phyloP scores from a whole-genome alignment of 37 sponge, comb jelly and placozoan genomes.

The Crambe crambe region DNA sequence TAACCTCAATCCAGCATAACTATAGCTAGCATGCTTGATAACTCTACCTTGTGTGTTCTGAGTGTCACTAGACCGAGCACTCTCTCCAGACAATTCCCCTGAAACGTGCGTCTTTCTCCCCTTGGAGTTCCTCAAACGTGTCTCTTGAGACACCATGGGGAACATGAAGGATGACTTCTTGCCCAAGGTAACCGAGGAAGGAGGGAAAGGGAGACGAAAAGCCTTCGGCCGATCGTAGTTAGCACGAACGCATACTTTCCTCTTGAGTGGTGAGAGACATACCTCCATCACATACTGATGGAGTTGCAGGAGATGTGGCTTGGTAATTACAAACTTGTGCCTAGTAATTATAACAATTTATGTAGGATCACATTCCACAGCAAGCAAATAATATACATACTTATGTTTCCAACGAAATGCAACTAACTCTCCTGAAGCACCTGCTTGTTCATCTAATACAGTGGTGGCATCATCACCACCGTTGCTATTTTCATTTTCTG shows the following conservation, averaged over 20 bases:
- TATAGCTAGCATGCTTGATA: too few relatives aligned
- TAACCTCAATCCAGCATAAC: too few relatives aligned
- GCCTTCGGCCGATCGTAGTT: constrained; percentile 85
- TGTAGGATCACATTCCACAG: not conserved
- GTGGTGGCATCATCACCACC: not conserved
- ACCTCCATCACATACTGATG: constrained; percentile 74
- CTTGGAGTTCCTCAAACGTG: not conserved
- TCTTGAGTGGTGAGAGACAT: constrained; percentile 74
- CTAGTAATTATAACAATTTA: constrained; percentile 12
- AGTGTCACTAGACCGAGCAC: too few relatives aligned
- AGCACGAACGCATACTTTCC: constrained; percentile 75
- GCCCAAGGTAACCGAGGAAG: not conserved
- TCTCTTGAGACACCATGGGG: not conserved
- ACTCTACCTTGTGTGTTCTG: too few relatives aligned
- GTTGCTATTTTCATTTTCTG: not conserved
- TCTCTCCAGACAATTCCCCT: too few relatives aligned
- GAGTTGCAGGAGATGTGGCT: constrained; percentile 57
- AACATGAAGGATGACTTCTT: not conserved
- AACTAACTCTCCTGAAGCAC: not conserved
- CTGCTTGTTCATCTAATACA: constrained; percentile 6
- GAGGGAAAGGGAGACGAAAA: constrained; percentile 41
- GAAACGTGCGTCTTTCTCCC: too few relatives aligned
- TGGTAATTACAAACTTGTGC: constrained; percentile 62
- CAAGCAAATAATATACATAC: not conserved
- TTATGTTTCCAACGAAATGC: not conserved